Evolutionary conservation across 2,113 vertebrate species (phyloP), one percentile per base, ranked within the genome.

Genomic region (Platycercus adscitus): DNA sequence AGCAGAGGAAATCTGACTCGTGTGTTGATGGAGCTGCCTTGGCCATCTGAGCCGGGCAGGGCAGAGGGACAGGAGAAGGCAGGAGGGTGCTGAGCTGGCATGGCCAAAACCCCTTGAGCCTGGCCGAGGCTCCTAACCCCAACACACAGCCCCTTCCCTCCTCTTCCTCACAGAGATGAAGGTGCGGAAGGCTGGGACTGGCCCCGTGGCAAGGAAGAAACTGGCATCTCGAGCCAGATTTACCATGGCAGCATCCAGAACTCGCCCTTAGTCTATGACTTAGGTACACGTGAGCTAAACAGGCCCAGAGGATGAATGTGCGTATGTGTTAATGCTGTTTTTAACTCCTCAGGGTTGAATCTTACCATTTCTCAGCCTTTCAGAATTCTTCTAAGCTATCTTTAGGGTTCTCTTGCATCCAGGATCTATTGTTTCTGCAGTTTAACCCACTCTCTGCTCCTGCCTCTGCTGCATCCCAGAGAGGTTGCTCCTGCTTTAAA

Each of bases 101-200:
- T 1, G 5, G 39, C 26, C 60, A 63, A 2, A 0, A 4, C 6
- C n/a, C 43, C 58, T 37, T 35, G 79, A 58, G 31, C 49, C 56
- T 55, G 43, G 19, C 18, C 0, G 4, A 26, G 29, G 25, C 28
- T 71, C 31, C 17, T 52, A 4, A 2, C 5, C 35, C 35, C 18
- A 16, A 0, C 8, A 21, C 2, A 1, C 24, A 70, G 20, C 14
- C 13, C 76, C 11, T 44, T 84, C 11, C 18, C 1, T 44, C 20
- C 39, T 76, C 43, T 56, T 69, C 39, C 29, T 60, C 25, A 4
- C n/a, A 31, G 15, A 47, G 26, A 10, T 7, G 8, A 70, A 53
- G n/a, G 17, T 16, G 16, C 0, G 0, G 50, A 28, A 53, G 17
- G 25, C 2, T n/a, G 26, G 53, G 49, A 39, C 4, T 0, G 21